Conservation (phyloP, 2,113 vertebrate species). For the Nothocercus nigrocapillus region DNA sequence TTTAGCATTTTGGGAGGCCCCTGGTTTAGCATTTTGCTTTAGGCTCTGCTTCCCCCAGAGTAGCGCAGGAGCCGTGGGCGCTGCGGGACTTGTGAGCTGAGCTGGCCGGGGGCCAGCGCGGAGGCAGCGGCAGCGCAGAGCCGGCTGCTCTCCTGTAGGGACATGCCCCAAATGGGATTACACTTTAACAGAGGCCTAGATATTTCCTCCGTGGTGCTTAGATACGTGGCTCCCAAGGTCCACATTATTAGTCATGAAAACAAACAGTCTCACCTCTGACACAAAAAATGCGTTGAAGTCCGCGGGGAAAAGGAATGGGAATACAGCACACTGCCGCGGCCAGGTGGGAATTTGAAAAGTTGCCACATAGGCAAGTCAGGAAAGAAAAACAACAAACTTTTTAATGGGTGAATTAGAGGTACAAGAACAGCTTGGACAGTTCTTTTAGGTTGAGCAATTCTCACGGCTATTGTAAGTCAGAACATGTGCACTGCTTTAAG, state of each 20-base stretch:
- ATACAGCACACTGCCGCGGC: neutral
- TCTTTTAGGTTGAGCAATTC: neutral
- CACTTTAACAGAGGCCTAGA: slow-evolving; percentile 64
- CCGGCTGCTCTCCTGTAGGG: neutral
- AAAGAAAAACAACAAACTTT: neutral
- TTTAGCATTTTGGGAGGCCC: neutral
- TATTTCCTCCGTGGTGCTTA: slow-evolving; percentile 20
- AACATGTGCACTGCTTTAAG: neutral
- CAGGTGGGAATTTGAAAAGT: neutral
- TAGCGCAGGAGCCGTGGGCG: neutral
- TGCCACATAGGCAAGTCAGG: neutral
- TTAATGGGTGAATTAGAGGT: slow-evolving; percentile 5
- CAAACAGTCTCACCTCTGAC: slow-evolving; percentile 51
- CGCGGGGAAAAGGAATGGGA: neutral
- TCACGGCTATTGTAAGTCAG: neutral
- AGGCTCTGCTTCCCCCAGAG: neutral
- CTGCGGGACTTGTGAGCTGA: neutral
- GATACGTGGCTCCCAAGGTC: slow-evolving; percentile 61
- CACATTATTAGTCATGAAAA: slow-evolving; percentile 55
- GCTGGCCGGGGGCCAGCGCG: neutral
- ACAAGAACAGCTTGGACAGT: neutral
- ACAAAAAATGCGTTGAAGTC: neutral
- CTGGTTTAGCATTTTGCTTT: neutral
- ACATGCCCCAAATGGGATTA: slow-evolving; percentile 37
- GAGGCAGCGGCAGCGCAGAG: neutral